A percentile compares a stretch with the other conserved stretches of the same genome.
Evolutionary conservation across 2,888 invertebrate genomes (phyloP).

Genomic region (Clepsis dumicolana): DNA sequence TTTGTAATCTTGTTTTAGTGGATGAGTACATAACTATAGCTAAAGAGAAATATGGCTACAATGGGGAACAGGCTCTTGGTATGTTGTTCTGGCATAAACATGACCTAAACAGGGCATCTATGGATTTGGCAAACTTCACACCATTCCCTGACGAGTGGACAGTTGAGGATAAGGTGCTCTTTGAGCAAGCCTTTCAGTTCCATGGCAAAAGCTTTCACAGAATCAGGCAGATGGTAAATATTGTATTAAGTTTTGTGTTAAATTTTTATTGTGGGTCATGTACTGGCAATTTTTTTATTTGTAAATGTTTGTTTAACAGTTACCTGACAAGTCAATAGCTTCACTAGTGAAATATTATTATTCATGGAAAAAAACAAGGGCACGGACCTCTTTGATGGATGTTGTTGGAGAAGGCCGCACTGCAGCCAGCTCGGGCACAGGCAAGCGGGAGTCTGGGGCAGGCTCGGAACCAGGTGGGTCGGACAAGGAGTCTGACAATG

Average conservation of each 20-base stretch:
- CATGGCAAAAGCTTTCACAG: constrained; percentile 99
- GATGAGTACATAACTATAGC: constrained; percentile 97
- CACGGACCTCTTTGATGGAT: constrained; percentile 97
- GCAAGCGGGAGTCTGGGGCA: constrained; percentile 90
- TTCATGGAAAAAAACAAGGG: constrained; percentile 98
- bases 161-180: constrained; percentile 98
- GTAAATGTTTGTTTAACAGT: constrained; percentile 78
- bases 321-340: constrained; percentile 98
- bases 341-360: constrained; percentile 99
- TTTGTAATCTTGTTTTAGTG: constrained; percentile 87
- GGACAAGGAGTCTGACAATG: constrained; percentile 95
- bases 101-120: constrained; percentile 95
- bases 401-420: constrained; percentile 91
- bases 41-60: constrained; percentile 98
- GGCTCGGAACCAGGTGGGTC: constrained; percentile 93
- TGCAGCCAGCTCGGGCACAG: constrained; percentile 88
- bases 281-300: not conserved
- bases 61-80: constrained; percentile 98
- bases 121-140: constrained; percentile 98
- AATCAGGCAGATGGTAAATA: constrained; percentile 97
- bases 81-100: constrained; percentile 99
- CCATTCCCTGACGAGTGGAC: constrained; percentile 99
- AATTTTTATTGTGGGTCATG: constrained; percentile 21
- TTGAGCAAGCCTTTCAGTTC: constrained; percentile 99
- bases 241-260: not conserved